Evolutionary conservation across 1,140 invertebrate genomes (phyloP), one percentile per base, ranked within the genome.

Genomic region (Dufourea novaeangliae): DNA sequence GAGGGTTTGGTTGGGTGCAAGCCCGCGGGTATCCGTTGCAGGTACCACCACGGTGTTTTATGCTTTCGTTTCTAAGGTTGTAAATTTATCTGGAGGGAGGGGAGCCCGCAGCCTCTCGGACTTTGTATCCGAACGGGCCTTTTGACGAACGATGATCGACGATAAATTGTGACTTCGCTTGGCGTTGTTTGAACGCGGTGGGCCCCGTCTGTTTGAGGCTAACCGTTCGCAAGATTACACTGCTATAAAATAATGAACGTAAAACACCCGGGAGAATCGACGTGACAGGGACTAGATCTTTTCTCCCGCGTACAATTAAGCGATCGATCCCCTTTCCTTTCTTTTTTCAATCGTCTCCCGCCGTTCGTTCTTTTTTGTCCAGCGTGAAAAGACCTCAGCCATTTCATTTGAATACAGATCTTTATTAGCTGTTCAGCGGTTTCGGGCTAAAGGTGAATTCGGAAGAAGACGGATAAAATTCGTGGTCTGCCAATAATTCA

Each of bases 201-300:
- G 89, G n/a, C n/a, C n/a, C 86, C 87, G 86, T 87, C 90, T 90
- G 88, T 89, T 90, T 90, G 86, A 87, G 80, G 78, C 82, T 88
- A 88, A 90, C 83, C 85, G 83, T 87, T 80, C 87, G 84, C 87
- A 90, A n/a, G 87, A 90, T 90, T 91, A 90, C 82, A 79, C 86
- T 83, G 85, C 89, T 89, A 89, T 91, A 91, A 91, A 91, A 90
- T 90, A 90, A 91, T 91, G 89, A 90, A 91, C 88, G 87, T 90
- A 88, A 91, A 90, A 87, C 85, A 87, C 78, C 34, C 17, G 52
- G 2, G 39, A n/a, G 59, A n/a, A 37, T 37, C 32, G 46, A 52
- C 59, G 44, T 39, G 14, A 22, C 29, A 57, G 10, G 37, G 27
- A 27, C n/a, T 25, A 46, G 11, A 5, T 17, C 29, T 37, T 7